These are phyloP conservation scores for Diarsia mendica DNA, from an alignment of 2,888 invertebrate species.

Conservation along the genomic window DNA sequence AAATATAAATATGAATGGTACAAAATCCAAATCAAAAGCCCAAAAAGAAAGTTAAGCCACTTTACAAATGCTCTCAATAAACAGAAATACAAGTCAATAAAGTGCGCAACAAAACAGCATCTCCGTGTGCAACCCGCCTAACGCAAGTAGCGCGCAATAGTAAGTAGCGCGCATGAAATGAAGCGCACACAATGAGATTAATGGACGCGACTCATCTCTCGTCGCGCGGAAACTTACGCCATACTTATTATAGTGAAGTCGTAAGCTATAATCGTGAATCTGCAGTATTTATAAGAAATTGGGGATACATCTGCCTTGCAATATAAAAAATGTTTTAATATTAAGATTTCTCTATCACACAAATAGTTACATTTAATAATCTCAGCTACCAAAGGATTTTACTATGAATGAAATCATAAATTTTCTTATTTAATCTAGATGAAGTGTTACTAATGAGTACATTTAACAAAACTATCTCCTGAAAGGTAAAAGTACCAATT, in stretches of 20 bases:
- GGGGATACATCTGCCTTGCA: conserved; percentile 27
- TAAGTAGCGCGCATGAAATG: conserved; percentile 73
- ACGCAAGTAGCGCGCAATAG: conserved; percentile 40
- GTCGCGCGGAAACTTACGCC: conserved; percentile 73
- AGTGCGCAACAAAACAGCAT: conserved; percentile 21
- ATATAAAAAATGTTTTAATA: background rate
- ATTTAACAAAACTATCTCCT: background rate
- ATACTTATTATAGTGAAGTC: conserved; percentile 55
- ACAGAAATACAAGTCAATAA: background rate
- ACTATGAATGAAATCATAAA: background rate
- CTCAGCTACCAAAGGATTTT: background rate
- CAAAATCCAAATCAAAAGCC: background rate
- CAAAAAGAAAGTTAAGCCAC: background rate
- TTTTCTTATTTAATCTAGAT: background rate
- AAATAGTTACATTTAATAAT: background rate
- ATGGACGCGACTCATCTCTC: conserved; percentile 74
- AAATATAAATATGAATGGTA: background rate
- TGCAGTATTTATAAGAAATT: conserved; percentile 28
- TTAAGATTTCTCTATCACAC: background rate
- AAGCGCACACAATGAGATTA: conserved; percentile 82
- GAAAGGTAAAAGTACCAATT: conserved; percentile 42
- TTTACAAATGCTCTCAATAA: background rate
- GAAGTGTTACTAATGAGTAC: background rate
- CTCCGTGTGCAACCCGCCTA: conserved; percentile 58
- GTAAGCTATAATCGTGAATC: conserved; percentile 55